Evolutionary conservation across 37 sponge, comb jelly and placozoan species (phyloP), one percentile per base, ranked within the genome.

Genomic region (Amphimedon queenslandica): DNA sequence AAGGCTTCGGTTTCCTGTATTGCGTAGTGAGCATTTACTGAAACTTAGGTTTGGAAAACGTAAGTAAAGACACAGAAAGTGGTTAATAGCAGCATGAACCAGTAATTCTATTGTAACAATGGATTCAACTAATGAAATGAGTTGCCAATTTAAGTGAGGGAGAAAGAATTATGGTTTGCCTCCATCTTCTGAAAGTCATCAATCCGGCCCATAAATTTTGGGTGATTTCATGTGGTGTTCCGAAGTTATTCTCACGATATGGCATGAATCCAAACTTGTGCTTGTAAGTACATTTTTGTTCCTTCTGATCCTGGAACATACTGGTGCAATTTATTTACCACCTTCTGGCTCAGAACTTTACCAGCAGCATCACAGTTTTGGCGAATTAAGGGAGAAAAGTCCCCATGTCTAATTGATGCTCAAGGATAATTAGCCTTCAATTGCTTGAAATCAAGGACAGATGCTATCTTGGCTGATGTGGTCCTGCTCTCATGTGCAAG

Each of bases 351-450:
- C 29, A 75, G 47, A 11, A 75, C 43, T 20, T 65, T 41, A 5
- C 42, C 4, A 4, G 63, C 63, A 2, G 76, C 65, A 63, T 75
- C 76, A 6, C 76, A 75, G 47, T 75, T 75, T 63, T 63, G 64
- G 64, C 31, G 31, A 28, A n/a, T n/a, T n/a, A n/a, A n/a, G n/a
- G n/a, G n/a, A n/a, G n/a, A n/a, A n/a, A n/a, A 58, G 6, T n/a
- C 63, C 61, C 8, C 31, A 5, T n/a, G n/a, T n/a, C n/a, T n/a
- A n/a, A n/a, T n/a, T n/a, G n/a, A n/a, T n/a, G n/a, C n/a, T n/a
- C n/a, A n/a, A n/a, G n/a, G n/a, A n/a, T n/a, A n/a, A 53, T 53
- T 21, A 53, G 20, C 56, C 20, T 53, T n/a, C n/a, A n/a, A n/a
- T n/a, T n/a, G n/a, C n/a, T n/a, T n/a, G n/a, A n/a, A n/a, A n/a